Base-by-base conservation (phyloP, 2,888 invertebrate genomes). In the Platycheirus rosarum region DNA sequence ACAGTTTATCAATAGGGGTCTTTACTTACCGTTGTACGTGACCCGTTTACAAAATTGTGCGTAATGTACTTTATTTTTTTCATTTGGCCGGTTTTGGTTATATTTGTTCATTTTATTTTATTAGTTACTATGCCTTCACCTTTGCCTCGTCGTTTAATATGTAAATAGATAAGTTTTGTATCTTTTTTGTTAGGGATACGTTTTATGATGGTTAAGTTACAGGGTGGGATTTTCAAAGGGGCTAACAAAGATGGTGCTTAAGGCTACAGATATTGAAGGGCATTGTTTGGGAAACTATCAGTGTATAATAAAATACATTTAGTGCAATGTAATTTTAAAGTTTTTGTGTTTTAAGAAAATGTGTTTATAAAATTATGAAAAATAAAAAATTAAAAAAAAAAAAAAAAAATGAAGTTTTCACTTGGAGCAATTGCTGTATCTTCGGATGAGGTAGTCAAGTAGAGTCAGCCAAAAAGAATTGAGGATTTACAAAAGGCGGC, bases 1-100 rank as follows among this genome's bases (percentile, higher is more conserved):
- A 74, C 74, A 82, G 68, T 77, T 82, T 82, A 77, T 77, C 82
- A 82, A 82, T 76, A 82, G 82, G 76, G 82, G 82, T 82, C 77
- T 71, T 82, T 55, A 71, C 77, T 76, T 66, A 71, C 35, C 42
- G 77, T 60, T 44, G 60, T 71, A 82, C 82, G 82, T 82, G 82
- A 82, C 73, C 77, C 23, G 82, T 71, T 71, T 82, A 73, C 77
- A 32, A 63, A 82, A 82, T 82, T 68, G 37, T 55, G 68, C 62
- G 76, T 73, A 77, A 77, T 77, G 77, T 75, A 42, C 6, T 23
- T 23, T 60, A 40, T 57, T 26, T 55, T 23, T 29, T 57, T 60
- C 51, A 63, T 69, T 69, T 69, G 40, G 74, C 51, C 69, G 63
- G 68, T 73, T 71, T 68, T 32, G 44, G 44, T 69, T 74, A n/a